A percentile compares a stretch with the other conserved stretches of the same genome.
phyloP scores from a whole-genome alignment of 2,888 invertebrate genomes.

The Pyralis farinalis region DNA sequence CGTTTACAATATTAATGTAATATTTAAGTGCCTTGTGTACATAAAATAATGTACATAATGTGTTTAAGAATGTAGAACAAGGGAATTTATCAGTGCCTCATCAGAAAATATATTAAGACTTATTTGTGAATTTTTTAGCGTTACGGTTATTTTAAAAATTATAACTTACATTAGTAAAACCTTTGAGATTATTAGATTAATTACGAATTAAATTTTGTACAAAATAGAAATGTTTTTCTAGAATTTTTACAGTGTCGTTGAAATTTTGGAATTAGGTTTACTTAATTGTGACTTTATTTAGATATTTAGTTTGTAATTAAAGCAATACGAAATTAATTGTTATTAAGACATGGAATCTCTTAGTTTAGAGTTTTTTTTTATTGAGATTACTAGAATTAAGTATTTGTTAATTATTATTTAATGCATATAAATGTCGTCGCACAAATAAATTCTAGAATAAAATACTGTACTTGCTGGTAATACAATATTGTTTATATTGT shows the following conservation, averaged over 20 bases:
- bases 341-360: constrained; percentile 59
- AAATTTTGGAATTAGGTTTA: constrained; percentile 35
- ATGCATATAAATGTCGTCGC: constrained; percentile 43
- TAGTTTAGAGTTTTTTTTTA: constrained; percentile 46
- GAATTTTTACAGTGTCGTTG: constrained; percentile 65
- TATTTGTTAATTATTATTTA: constrained; percentile 67
- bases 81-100: constrained; percentile 44
- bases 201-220: constrained; percentile 40
- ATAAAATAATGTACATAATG: constrained; percentile 20
- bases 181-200: constrained; percentile 64
- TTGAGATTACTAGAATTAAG: constrained; percentile 71
- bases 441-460: constrained; percentile 54
- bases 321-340: constrained; percentile 34
- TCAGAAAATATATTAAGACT: constrained; percentile 12
- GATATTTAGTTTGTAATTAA: constrained; percentile 29
- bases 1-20: constrained; percentile 32
- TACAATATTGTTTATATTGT: constrained; percentile 72
- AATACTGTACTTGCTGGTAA: constrained; percentile 62
- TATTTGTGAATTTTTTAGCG: constrained; percentile 19
- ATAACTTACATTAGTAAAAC: constrained; percentile 27
- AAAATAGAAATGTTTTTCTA: constrained; percentile 56
- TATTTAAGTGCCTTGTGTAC: constrained; percentile 29
- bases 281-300: constrained; percentile 25
- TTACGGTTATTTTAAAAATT: constrained; percentile 22
- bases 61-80: constrained; percentile 23